Percentiles rank a stretch among this genome's conserved stretches.
phyloP scores from a whole-genome alignment of 2,888 invertebrate genomes.

The Dicyrtomina minuta region DNA sequence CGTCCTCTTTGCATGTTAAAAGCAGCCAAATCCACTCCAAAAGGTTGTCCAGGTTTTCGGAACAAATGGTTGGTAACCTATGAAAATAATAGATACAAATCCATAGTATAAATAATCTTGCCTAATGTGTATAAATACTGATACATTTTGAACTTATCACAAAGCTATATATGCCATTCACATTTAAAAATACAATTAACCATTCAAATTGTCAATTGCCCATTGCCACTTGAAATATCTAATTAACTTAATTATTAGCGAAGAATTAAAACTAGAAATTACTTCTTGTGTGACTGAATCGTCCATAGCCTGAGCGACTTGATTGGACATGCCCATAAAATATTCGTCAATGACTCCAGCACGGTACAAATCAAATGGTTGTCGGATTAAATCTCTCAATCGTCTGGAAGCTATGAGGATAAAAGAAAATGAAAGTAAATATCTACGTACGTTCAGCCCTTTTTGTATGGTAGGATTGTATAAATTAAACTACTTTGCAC shows the following conservation, averaged over 20 bases:
- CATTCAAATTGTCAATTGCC: no score
- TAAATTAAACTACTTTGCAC: neutral
- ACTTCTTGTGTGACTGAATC: conserved; percentile 79
- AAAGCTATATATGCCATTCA: neutral
- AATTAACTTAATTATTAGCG: neutral
- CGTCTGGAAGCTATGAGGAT: conserved; percentile 73
- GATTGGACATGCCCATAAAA: conserved; percentile 89
- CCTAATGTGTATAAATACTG: no score
- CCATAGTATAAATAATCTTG: no score
- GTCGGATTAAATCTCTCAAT: conserved; percentile 80
- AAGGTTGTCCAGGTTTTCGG: conserved; percentile 64
- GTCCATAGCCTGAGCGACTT: conserved; percentile 93
- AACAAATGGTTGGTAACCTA: conserved; percentile 90
- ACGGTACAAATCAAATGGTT: conserved; percentile 85
- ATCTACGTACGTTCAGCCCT: neutral
- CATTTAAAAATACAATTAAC: neutral
- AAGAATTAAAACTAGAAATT: conserved; percentile 29
- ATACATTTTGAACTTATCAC: no score
- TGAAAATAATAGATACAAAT: conserved; percentile 55
- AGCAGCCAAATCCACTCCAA: conserved; percentile 86
- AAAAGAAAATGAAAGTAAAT: conserved; percentile 37
- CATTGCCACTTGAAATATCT: neutral
- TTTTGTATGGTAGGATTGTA: neutral
- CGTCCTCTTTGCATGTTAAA: conserved; percentile 92
- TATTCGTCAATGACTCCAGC: conserved; percentile 89